Conservation (phyloP, 2,888 invertebrate genomes). For the Melanchra persicariae region DNA sequence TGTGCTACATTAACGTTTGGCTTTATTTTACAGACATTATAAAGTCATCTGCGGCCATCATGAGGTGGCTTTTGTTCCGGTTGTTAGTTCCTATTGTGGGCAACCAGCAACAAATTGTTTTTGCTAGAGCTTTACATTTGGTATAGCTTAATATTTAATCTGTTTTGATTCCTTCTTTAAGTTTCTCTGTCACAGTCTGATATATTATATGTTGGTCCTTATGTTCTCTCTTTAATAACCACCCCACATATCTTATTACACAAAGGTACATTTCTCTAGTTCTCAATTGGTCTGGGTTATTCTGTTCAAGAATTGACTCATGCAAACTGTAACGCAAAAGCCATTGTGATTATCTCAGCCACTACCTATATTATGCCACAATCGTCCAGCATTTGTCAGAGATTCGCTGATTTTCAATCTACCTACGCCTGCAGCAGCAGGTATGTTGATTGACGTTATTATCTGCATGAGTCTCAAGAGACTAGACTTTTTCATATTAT, state of each 20-base stretch:
- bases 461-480: too few species aligned
- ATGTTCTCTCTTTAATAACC: background rate
- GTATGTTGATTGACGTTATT: background rate
- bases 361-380: background rate
- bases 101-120: background rate
- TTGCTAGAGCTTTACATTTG: background rate
- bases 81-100: slow-evolving; percentile 13
- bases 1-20: slow-evolving; percentile 63
- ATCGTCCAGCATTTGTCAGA: background rate
- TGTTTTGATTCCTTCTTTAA: background rate
- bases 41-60: slow-evolving; percentile 55
- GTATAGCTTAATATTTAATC: background rate
- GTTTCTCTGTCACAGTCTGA: background rate
- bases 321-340: background rate
- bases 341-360: background rate
- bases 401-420: background rate
- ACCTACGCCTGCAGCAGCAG: background rate
- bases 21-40: slow-evolving; percentile 59
- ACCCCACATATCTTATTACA: background rate
- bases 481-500: too few species aligned
- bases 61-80: slow-evolving; percentile 20
- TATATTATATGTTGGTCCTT: too few species aligned
- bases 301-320: background rate
- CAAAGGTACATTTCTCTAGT: background rate
- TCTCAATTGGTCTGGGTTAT: background rate